Evolutionary conservation across 2,113 vertebrate genomes (phyloP).

Genomic region (Cheilinus undulatus): DNA sequence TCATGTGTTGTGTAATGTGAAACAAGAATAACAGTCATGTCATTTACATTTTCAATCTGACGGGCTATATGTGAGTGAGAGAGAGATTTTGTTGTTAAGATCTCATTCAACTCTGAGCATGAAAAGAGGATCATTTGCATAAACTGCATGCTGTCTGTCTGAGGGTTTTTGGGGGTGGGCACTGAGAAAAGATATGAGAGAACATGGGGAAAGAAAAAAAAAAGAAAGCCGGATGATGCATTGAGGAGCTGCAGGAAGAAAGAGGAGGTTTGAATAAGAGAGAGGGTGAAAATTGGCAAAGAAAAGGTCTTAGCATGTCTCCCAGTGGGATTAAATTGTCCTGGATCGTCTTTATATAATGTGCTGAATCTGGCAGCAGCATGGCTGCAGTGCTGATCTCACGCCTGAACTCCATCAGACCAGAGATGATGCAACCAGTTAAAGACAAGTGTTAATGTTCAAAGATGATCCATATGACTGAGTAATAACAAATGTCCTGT

Average conservation of each 20-base stretch:
- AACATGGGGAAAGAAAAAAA: conserved; percentile 67
- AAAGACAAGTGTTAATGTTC: conserved; percentile 29
- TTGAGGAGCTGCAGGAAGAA: conserved; percentile 75
- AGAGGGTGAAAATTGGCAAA: conserved; percentile 68
- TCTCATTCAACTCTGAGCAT: conserved; percentile 88
- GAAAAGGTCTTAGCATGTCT: conserved; percentile 80
- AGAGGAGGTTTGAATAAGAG: conserved; percentile 77
- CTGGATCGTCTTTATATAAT: conserved; percentile 86
- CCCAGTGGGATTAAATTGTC: conserved; percentile 90
- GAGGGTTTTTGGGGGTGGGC: conserved; percentile 49
- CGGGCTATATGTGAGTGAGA: conserved; percentile 3
- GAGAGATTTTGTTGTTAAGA: conserved; percentile 76
- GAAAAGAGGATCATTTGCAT: conserved; percentile 91
- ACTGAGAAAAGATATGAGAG: conserved; percentile 86
- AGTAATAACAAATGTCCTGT: neutral
- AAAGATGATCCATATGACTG: neutral
- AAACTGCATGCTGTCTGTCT: conserved; percentile 86
- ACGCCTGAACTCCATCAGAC: conserved; percentile 53
- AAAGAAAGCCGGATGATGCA: conserved; percentile 70
- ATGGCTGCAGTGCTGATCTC: conserved; percentile 69
- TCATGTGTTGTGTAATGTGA: conserved; percentile 18
- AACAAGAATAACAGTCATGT: conserved; percentile 65
- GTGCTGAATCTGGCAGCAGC: conserved; percentile 84
- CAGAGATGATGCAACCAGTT: conserved; percentile 42
- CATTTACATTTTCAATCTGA: neutral